Evolutionary conservation across 2,113 vertebrate genomes (phyloP).

Genomic region (Pithys albifrons): DNA sequence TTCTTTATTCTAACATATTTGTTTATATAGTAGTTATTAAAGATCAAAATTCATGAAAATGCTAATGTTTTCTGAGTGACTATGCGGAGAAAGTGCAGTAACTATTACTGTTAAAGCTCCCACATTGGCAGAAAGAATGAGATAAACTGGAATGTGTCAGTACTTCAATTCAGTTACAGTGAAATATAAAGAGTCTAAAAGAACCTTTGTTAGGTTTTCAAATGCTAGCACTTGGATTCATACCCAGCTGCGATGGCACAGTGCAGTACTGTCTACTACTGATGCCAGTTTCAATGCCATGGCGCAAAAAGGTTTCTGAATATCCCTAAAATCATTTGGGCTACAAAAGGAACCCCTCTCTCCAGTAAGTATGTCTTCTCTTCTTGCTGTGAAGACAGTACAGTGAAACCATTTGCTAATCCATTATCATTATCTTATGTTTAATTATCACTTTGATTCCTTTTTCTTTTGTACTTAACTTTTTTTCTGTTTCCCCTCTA

Average conservation of each 20-base stretch:
- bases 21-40: not conserved
- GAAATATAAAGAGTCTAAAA: constrained; percentile 67
- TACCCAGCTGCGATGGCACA: constrained; percentile 73
- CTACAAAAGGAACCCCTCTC: not conserved
- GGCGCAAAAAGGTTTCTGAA: constrained; percentile 58
- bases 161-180: constrained; percentile 53
- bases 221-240: constrained; percentile 39
- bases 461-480: not conserved
- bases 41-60: not conserved
- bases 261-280: constrained; percentile 55
- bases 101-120: not conserved
- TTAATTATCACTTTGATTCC: not conserved
- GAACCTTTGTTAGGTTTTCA: constrained; percentile 66
- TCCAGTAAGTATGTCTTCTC: constrained; percentile 31
- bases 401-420: constrained; percentile 50
- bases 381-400: constrained; percentile 32
- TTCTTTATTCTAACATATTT: not conserved
- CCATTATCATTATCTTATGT: constrained; percentile 31
- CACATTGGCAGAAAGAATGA: not conserved
- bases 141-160: constrained; percentile 21
- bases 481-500: not conserved
- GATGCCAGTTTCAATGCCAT: constrained; percentile 28
- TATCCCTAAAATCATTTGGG: constrained; percentile 13
- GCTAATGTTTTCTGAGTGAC: not conserved
- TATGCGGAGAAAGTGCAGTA: not conserved